These are phyloP conservation scores for Lerema accius DNA, from an alignment of 1,140 invertebrate genomes.

Conservation along the genomic window DNA sequence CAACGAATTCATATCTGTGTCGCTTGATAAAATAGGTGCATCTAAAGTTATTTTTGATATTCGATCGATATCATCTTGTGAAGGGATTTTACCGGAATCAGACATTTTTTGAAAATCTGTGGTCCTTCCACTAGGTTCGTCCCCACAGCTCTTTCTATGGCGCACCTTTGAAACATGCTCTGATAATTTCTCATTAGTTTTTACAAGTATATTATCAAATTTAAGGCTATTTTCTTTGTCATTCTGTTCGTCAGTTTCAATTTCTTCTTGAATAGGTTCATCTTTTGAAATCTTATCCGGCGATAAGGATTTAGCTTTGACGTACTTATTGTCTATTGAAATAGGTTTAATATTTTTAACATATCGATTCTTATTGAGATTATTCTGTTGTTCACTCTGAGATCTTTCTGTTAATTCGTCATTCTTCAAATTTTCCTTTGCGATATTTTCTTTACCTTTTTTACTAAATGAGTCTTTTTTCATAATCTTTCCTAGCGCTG, in stretches of 20 bases:
- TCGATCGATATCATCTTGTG: constrained; percentile 93
- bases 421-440: constrained; percentile 51
- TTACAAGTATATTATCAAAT: constrained; percentile 36
- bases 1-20: constrained; percentile 86
- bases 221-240: constrained; percentile 39
- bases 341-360: constrained; percentile 72
- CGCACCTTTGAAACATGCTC: constrained; percentile 18
- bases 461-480: constrained; percentile 76
- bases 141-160: constrained; percentile 79
- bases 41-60: constrained; percentile 93
- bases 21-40: constrained; percentile 87
- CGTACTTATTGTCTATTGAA: constrained; percentile 71
- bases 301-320: constrained; percentile 70
- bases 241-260: constrained; percentile 32
- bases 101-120: constrained; percentile 61
- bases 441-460: constrained; percentile 63
- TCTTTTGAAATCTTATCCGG: constrained; percentile 67
- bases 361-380: constrained; percentile 62
- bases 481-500: constrained; percentile 78
- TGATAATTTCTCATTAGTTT: neutral
- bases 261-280: constrained; percentile 58
- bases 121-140: constrained; percentile 63
- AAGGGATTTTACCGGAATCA: constrained; percentile 83
- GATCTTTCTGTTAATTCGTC: constrained; percentile 33
- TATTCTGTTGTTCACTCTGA: constrained; percentile 29